These are phyloP conservation scores for Acipenser oxyrinchus DNA, from an alignment of 2,797 vertebrate genomes.

Conservation along the genomic window DNA sequence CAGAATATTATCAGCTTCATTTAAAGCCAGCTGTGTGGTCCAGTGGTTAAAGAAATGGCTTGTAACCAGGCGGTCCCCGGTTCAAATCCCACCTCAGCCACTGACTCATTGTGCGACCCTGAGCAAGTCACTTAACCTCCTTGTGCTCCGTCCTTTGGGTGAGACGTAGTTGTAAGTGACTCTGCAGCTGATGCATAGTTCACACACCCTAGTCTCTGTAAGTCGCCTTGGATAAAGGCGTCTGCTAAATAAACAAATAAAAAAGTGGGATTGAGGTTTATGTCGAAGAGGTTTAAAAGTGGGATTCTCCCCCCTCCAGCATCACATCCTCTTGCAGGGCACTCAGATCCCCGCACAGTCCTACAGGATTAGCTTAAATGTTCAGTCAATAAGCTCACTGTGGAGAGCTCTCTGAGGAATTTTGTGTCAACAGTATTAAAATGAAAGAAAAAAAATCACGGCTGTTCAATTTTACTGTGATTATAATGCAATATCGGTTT, in stretches of 20 bases:
- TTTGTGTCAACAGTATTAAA: constrained; percentile 38
- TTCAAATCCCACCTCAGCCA: no score
- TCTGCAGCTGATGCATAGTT: no score
- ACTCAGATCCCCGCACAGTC: constrained; percentile 21
- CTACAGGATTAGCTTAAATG: constrained; percentile 26
- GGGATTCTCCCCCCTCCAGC: background rate
- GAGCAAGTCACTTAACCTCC: no score
- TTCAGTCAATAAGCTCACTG: constrained; percentile 25
- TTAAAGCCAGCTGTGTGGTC: background rate
- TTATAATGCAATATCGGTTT: constrained; percentile 16
- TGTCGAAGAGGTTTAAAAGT: background rate
- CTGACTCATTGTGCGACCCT: no score
- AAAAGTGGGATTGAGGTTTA: background rate
- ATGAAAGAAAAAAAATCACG: constrained; percentile 26
- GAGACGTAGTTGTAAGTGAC: no score
- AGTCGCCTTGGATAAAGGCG: no score
- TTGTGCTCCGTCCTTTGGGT: no score
- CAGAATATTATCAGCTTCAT: background rate
- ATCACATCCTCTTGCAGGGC: constrained; percentile 17
- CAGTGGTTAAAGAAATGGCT: no score
- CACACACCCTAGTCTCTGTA: no score
- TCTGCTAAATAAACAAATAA: no score
- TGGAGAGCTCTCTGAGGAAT: constrained; percentile 29
- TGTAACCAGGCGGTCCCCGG: no score
- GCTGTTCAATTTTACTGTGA: constrained; percentile 15